Base-by-base conservation (phyloP, 2,797 vertebrate species). In the Perodicticus potto region DNA sequence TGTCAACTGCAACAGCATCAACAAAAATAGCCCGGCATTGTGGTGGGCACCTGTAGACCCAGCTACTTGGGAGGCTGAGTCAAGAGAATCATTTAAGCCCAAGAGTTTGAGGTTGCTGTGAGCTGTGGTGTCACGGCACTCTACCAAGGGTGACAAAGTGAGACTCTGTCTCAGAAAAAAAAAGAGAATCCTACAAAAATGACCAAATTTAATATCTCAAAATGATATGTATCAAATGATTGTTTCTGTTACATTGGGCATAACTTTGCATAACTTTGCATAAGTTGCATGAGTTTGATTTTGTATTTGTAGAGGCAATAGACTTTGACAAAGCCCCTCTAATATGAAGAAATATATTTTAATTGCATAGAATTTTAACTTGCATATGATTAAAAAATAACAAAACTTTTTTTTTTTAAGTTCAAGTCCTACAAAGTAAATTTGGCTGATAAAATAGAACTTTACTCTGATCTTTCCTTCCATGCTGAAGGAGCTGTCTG, bases 361-460 rank as follows among this genome's bases (percentile, higher is more conserved):
- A 78, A 55, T 84, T 59, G 34, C 22, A 40, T 65, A 82, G 10
- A 49, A 67, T 86, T 82, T 82, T 89, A 86, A 86, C 61, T 95
- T 94, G 1, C 14, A 32, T 94, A 82, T 86, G 17, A 89, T 72
- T 82, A 40, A n/a, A 65, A 85, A 89, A 61, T 5, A 49, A 83
- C 22, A 9, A 53, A 53, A 16, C 14, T 16, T 53, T 53, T 49
- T 49, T 8, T 53, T 77, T 65, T 20, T n/a, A 83, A 74, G 8
- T 29, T 37, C 49, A 73, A 78, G 25, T 94, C 34, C 88, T 63
- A 80, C 74, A 69, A 85, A 81, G 78, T 95, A 55, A 81, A 81
- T 61, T 72, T 77, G 55, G 17, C 76, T 94, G 43, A 73, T 32
- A 37, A 53, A 3, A 12, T 91, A 61, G 49, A 49, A 82, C 17